These are phyloP conservation scores for Hylaeus volcanicus DNA, from an alignment of 1,140 invertebrate genomes.

Conservation along the genomic window DNA sequence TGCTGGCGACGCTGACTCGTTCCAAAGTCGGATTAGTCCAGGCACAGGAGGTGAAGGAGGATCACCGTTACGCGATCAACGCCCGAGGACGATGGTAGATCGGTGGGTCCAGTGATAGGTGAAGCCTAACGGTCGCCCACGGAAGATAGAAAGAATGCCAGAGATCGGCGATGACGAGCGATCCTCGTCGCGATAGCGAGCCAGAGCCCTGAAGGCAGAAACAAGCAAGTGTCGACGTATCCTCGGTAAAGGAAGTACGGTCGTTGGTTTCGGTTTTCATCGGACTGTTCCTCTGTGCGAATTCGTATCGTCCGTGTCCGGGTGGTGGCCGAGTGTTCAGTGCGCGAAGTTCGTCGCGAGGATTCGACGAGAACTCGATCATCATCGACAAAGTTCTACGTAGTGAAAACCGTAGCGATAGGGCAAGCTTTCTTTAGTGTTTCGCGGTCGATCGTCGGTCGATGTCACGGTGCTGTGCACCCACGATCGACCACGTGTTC, in stretches of 20 bases:
- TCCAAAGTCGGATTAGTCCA: neutral
- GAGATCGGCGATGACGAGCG: neutral
- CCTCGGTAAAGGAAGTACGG: too few relatives aligned
- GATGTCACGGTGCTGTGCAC: slow-evolving; percentile 14
- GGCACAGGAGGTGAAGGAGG: neutral
- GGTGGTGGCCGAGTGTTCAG: slow-evolving; percentile 46
- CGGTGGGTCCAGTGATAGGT: too few relatives aligned
- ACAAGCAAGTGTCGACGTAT: neutral
- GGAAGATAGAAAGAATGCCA: slow-evolving; percentile 14
- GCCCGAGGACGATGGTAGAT: slow-evolving; percentile 3
- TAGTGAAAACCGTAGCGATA: slow-evolving; percentile 15
- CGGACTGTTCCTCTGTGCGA: neutral
- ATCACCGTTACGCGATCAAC: slow-evolving; percentile 12
- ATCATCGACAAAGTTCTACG: neutral
- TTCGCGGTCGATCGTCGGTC: slow-evolving; percentile 4
- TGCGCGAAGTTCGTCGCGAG: slow-evolving; percentile 31
- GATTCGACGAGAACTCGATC: slow-evolving; percentile 13
- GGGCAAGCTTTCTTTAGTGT: neutral
- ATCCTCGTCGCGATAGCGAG: neutral
- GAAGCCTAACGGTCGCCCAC: slow-evolving; percentile 1
- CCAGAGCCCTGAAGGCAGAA: neutral
- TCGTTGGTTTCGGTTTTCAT: neutral
- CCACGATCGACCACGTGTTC: slow-evolving; percentile 53
- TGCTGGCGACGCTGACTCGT: slow-evolving; percentile 20
- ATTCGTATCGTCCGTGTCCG: slow-evolving; percentile 6